Evolutionary conservation across 1,140 invertebrate species (phyloP), one percentile per base, ranked within the genome.

Genomic region (Drosophila malerkotliana): DNA sequence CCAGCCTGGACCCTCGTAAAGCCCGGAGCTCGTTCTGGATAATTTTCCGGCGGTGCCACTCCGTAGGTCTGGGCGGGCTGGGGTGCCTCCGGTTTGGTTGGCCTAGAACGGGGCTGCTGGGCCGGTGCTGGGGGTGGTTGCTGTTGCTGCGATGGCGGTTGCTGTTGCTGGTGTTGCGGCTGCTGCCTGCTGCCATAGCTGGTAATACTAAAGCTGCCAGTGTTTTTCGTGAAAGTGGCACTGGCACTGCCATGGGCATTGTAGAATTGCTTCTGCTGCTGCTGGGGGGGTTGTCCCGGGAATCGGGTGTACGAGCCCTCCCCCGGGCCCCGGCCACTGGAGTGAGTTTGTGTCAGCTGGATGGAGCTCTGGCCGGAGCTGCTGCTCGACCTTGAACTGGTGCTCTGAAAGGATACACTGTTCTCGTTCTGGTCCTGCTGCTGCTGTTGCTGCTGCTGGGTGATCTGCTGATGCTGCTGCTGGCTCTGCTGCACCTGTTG

Each of bases 1-100:
- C 91, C 91, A 5, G 91, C 91, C 49, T 92, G 89, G 21, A 92
- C 91, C 37, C 87, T 74, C 5, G 89, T 92, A 18, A 92, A 92
- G 21, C 91, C 91, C 0, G 91, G 91, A 18, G 90, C 88, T 18
- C 88, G 59, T 55, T 91, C 79, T 0, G 91, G 91, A 75, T 82
- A 92, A 26, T 81, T 75, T 7, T 88, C 91, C 0, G 59, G 64
- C 10, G 79, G 69, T 8, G 85, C 72, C 30, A 78, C 71, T 21
- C 85, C 85, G 28, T 91, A 90, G 10, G 75, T 85, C 4, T 77
- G 53, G 5, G 87, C 77, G 1, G 81, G 87, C 32, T 74, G 75
- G 5, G 41, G 41, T 10, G 63, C 78, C 53, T 88, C 84, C 41
- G 83, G 78, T 15, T 84, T 89, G 44, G 26, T 32, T 21, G 26